phyloP scores from a whole-genome alignment of 2,113 vertebrate species.

The Galemys pyrenaicus region DNA sequence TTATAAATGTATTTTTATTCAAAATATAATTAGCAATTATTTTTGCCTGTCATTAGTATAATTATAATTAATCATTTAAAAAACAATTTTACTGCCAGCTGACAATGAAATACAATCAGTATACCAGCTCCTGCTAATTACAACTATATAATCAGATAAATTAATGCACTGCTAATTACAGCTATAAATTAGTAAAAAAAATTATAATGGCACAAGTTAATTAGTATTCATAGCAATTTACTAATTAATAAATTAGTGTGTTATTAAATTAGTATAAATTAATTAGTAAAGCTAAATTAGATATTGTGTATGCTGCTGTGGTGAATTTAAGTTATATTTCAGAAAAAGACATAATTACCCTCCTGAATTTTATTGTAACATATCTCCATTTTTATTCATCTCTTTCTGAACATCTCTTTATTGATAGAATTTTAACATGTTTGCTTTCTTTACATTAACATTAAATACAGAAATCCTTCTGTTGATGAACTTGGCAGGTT shows the following conservation, averaged over 20 bases:
- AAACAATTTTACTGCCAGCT: neutral
- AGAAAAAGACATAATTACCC: neutral
- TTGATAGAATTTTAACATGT: neutral
- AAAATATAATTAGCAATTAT: neutral
- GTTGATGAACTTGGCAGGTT: neutral
- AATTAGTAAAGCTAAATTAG: neutral
- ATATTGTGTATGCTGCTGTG: neutral
- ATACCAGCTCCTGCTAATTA: neutral
- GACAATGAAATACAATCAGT: neutral
- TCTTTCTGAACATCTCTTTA: neutral
- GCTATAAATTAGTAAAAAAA: too few species aligned
- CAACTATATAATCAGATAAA: neutral
- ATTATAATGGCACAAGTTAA: too few species aligned
- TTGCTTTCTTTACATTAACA: neutral
- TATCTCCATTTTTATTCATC: neutral
- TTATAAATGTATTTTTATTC: neutral
- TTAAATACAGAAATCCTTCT: neutral
- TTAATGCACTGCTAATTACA: neutral
- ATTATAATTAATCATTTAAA: neutral
- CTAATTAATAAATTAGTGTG: too few species aligned
- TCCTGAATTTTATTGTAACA: neutral
- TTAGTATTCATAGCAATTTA: too few species aligned
- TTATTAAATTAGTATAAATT: neutral
- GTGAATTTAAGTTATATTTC: neutral
- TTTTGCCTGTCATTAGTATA: neutral